Conservation (phyloP, 2,797 vertebrate genomes). For the Phalanger gymnotis region DNA sequence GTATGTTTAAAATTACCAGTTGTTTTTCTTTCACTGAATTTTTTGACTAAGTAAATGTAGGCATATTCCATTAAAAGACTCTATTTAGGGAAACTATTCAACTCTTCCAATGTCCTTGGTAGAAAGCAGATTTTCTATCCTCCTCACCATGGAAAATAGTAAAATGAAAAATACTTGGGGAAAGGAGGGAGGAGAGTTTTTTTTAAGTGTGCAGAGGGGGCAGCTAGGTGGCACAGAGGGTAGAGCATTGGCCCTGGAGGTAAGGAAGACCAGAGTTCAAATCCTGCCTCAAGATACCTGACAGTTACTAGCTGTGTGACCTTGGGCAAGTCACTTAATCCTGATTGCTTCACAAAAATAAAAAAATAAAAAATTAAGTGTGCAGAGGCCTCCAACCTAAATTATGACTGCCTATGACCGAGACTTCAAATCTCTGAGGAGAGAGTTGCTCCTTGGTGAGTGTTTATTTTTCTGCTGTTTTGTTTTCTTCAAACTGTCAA, state of each 20-base stretch:
- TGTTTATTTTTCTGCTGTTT: background rate
- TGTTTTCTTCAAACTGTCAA: background rate
- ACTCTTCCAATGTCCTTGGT: background rate
- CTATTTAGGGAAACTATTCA: background rate
- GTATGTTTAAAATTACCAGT: background rate
- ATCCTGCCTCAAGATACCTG: too few species aligned
- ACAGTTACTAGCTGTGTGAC: too few species aligned
- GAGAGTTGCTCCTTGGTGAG: background rate
- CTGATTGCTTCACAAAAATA: too few species aligned
- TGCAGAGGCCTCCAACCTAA: background rate
- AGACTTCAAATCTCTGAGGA: background rate
- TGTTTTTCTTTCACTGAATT: conserved; percentile 36
- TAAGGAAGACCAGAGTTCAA: too few species aligned
- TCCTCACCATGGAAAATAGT: background rate
- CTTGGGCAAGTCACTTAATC: too few species aligned
- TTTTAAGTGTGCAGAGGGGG: background rate
- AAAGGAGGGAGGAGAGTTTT: background rate
- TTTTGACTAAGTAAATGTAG: background rate
- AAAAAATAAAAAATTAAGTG: background rate
- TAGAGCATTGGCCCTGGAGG: too few species aligned
- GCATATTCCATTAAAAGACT: background rate
- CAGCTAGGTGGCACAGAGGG: too few species aligned
- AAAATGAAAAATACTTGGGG: background rate
- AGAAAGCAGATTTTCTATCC: background rate
- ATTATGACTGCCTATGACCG: background rate